These are phyloP conservation scores for Spilogale gracilis DNA, from an alignment of 2,113 vertebrate species.

Conservation along the genomic window DNA sequence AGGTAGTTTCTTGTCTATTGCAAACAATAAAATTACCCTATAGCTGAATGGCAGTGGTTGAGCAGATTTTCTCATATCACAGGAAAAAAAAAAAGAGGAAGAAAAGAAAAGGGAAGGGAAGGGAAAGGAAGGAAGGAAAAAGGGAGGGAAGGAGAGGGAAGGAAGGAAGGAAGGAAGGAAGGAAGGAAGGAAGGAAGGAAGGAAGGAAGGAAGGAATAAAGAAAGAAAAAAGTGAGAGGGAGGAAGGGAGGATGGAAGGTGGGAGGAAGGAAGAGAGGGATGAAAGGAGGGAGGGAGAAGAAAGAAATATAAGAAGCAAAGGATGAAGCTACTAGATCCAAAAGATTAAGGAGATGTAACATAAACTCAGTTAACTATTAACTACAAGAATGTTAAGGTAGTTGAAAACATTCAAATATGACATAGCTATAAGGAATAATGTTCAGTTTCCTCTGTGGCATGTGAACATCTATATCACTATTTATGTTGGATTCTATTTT, in stretches of 20 bases:
- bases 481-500: not conserved
- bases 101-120: not conserved
- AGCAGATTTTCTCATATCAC: not conserved
- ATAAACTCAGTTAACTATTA: not conserved
- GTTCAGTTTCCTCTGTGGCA: fast-evolving
- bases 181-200: not conserved
- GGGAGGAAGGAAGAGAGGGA: not conserved
- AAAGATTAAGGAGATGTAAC: not conserved
- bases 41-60: not conserved
- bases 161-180: not conserved
- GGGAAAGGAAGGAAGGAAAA: too few species aligned
- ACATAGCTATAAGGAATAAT: not conserved
- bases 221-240: too few species aligned
- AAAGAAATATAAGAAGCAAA: not conserved
- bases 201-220: too few species aligned
- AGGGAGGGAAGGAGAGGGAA: fast-evolving
- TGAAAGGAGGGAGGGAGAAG: not conserved
- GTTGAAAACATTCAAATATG: not conserved
- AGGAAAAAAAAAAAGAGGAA: too few species aligned
- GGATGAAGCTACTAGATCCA: not conserved
- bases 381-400: not conserved
- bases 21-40: not conserved
- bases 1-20: not conserved
- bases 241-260: too few species aligned
- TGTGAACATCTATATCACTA: not conserved